Evolutionary conservation across 2,113 vertebrate species (phyloP).

Genomic region (Cavia aperea): DNA sequence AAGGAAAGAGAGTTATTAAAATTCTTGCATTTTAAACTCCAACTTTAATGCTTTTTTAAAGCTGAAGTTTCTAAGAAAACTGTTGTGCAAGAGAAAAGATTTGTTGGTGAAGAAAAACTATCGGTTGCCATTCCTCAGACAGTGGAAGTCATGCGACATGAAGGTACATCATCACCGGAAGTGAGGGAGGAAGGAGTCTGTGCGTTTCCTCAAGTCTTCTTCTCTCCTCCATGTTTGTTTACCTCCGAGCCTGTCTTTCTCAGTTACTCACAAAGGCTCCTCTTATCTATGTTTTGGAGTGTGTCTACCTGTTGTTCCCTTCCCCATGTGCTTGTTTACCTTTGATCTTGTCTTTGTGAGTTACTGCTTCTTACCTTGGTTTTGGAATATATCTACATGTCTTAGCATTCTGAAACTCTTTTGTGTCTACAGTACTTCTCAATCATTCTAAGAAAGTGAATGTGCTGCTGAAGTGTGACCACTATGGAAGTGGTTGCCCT

Average conservation of each 20-base stretch:
- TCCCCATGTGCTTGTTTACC: background rate
- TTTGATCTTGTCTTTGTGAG: background rate
- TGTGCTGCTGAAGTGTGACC: background rate
- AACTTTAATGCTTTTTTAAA: slow-evolving; percentile 71
- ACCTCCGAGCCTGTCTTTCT: background rate
- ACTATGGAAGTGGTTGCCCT: background rate
- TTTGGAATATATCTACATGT: background rate
- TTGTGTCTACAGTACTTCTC: background rate
- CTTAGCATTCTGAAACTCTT: background rate
- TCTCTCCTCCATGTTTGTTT: background rate
- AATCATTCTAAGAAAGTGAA: slow-evolving; percentile 25
- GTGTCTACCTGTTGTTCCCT: background rate
- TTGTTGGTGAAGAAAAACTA: slow-evolving; percentile 76
- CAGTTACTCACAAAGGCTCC: background rate
- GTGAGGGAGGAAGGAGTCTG: background rate
- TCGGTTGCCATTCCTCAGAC: slow-evolving; percentile 73
- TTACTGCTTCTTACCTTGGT: background rate
- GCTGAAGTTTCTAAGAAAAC: slow-evolving; percentile 77
- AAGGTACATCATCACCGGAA: slow-evolving; percentile 73
- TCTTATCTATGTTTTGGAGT: background rate
- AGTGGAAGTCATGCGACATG: slow-evolving; percentile 71
- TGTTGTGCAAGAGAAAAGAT: slow-evolving; percentile 75
- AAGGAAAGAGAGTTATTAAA: background rate
- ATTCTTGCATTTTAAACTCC: slow-evolving; percentile 57
- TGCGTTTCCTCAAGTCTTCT: background rate